Conservation (phyloP, 2,113 vertebrate species). For the Tursiops truncatus region DNA sequence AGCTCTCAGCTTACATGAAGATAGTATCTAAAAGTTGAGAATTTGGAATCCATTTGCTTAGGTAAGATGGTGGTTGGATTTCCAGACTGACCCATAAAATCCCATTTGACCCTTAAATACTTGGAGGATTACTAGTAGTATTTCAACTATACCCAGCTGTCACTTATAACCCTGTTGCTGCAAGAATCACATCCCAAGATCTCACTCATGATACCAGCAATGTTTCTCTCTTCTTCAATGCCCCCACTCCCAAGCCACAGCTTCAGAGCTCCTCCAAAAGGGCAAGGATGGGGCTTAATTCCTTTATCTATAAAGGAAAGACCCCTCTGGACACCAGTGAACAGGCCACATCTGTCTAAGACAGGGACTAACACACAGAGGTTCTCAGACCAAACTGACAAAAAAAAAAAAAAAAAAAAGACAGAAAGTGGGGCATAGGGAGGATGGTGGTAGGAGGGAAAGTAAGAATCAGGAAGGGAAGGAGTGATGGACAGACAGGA, state of each 20-base stretch:
- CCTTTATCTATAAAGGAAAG: not conserved
- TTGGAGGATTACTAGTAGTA: not conserved
- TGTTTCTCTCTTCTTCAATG: not conserved
- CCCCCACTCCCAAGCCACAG: rapidly evolving
- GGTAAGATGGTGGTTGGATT: not conserved
- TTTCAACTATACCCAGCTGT: not conserved
- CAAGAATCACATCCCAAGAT: not conserved
- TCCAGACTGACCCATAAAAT: not conserved
- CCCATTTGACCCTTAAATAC: not conserved
- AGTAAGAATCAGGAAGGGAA: not conserved
- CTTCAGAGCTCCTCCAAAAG: not conserved
- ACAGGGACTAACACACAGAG: not conserved
- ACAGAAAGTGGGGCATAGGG: not conserved
- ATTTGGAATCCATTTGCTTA: not conserved
- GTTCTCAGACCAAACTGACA: not conserved
- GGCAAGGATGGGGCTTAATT: not conserved
- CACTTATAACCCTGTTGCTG: not conserved
- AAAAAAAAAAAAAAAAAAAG: not conserved
- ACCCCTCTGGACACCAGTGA: not conserved
- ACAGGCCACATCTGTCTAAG: not conserved
- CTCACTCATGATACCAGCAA: not conserved
- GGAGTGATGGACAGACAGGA: not conserved
- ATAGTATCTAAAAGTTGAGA: not conserved
- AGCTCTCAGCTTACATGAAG: not conserved
- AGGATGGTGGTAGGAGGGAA: not conserved